These are phyloP conservation scores for Abrostola tripartita DNA, from an alignment of 2,888 invertebrate genomes.

Conservation along the genomic window DNA sequence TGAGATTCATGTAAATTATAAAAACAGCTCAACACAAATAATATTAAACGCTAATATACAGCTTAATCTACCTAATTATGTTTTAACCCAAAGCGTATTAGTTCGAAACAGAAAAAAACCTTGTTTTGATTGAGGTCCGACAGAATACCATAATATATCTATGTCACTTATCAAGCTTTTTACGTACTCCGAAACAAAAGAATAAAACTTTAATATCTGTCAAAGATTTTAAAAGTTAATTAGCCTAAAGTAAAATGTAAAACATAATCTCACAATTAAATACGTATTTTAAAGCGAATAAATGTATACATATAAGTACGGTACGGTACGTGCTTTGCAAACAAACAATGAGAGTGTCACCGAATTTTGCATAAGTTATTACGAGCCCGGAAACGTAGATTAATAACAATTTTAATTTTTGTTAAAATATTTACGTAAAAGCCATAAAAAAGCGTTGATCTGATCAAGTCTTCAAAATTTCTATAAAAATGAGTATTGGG, in stretches of 20 bases:
- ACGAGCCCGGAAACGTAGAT: slow-evolving; percentile 21
- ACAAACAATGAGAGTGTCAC: slow-evolving; percentile 46
- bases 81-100: slow-evolving; percentile 56
- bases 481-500: slow-evolving; percentile 5
- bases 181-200: slow-evolving; percentile 3
- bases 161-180: slow-evolving; percentile 46
- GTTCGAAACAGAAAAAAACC: slow-evolving; percentile 55
- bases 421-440: neutral
- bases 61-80: slow-evolving; percentile 53
- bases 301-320: slow-evolving; percentile 37
- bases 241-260: slow-evolving; percentile 25
- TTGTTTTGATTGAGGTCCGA: slow-evolving; percentile 69
- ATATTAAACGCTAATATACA: slow-evolving; percentile 1
- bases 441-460: neutral
- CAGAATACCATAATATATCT: slow-evolving; percentile 57
- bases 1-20: too few species aligned
- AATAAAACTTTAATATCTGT: slow-evolving; percentile 1
- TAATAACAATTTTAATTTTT: neutral
- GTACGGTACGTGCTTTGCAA: slow-evolving; percentile 31
- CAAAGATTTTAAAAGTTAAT: slow-evolving; percentile 16
- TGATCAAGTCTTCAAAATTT: slow-evolving; percentile 2
- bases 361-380: slow-evolving; percentile 44
- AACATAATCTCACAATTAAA: slow-evolving; percentile 25
- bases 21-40: too few species aligned
- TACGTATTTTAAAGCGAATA: slow-evolving; percentile 34